These are phyloP conservation scores for Euzophera pinguis DNA, from an alignment of 2,888 invertebrate species.

Conservation along the genomic window DNA sequence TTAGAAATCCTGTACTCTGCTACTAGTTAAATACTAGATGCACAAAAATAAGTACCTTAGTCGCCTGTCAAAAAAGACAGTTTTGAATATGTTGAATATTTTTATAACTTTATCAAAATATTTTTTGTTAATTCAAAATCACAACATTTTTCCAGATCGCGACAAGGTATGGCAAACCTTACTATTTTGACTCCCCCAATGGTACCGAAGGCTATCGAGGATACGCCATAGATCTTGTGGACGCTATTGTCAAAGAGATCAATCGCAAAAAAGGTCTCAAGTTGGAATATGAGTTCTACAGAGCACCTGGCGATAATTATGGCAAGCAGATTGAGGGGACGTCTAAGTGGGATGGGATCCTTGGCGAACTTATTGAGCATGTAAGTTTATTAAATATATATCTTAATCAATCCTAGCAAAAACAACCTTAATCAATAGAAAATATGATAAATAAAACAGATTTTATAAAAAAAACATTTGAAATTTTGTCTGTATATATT, in stretches of 20 bases:
- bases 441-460: too few species aligned
- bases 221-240: slow-evolving; percentile 92
- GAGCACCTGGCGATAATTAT: slow-evolving; percentile 82
- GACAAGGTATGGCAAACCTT: slow-evolving; percentile 57
- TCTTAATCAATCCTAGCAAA: not conserved
- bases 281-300: slow-evolving; percentile 83
- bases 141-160: slow-evolving; percentile 75
- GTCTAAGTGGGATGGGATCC: slow-evolving; percentile 88
- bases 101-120: too few species aligned
- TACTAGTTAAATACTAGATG: too few species aligned
- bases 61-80: too few species aligned
- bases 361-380: slow-evolving; percentile 85
- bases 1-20: too few species aligned
- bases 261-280: slow-evolving; percentile 34
- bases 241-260: slow-evolving; percentile 81
- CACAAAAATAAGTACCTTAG: too few species aligned
- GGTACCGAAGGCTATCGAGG: slow-evolving; percentile 82
- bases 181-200: slow-evolving; percentile 37
- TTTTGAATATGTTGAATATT: not conserved
- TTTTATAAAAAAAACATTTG: too few species aligned
- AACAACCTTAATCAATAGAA: not conserved
- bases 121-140: not conserved
- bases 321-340: slow-evolving; percentile 83
- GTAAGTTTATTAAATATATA: slow-evolving; percentile 64
- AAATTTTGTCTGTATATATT: too few species aligned